Evolutionary conservation across 2,888 invertebrate genomes (phyloP).

Genomic region (Hypolimnas misippus): DNA sequence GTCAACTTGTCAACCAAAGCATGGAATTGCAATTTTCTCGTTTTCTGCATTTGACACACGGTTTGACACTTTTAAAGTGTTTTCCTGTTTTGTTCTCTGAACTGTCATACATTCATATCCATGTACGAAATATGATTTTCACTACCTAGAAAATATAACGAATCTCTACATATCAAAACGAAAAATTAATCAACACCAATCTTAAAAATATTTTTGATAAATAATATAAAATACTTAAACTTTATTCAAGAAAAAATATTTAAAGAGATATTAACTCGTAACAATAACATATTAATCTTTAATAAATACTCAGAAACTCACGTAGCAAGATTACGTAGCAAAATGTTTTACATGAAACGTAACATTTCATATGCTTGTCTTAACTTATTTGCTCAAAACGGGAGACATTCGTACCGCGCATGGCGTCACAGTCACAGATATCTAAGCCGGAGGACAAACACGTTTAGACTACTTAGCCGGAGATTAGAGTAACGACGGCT

Average conservation of each 20-base stretch:
- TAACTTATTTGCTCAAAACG: constrained; percentile 2
- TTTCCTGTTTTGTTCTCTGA: constrained; percentile 27
- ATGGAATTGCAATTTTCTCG: constrained; percentile 33
- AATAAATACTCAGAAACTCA: no score
- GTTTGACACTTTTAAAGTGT: constrained; percentile 36
- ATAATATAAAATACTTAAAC: neutral
- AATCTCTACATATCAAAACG: neutral
- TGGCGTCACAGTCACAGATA: constrained; percentile 30
- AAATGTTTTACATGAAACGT: no score
- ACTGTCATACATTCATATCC: constrained; percentile 15
- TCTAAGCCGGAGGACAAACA: constrained; percentile 31
- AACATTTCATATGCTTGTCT: neutral
- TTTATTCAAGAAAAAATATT: no score
- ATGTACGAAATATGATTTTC: neutral
- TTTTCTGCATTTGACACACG: constrained; percentile 25
- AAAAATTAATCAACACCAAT: neutral
- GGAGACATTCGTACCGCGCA: constrained; percentile 1
- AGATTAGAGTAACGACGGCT: constrained; percentile 50
- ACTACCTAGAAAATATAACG: neutral
- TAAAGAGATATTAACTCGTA: no score
- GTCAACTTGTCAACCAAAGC: constrained; percentile 21
- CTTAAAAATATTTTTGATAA: neutral
- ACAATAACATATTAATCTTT: no score
- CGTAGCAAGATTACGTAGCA: no score
- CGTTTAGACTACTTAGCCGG: constrained; percentile 34